Base-by-base conservation (phyloP, 2,113 vertebrate genomes). In the Centropristis striata region DNA sequence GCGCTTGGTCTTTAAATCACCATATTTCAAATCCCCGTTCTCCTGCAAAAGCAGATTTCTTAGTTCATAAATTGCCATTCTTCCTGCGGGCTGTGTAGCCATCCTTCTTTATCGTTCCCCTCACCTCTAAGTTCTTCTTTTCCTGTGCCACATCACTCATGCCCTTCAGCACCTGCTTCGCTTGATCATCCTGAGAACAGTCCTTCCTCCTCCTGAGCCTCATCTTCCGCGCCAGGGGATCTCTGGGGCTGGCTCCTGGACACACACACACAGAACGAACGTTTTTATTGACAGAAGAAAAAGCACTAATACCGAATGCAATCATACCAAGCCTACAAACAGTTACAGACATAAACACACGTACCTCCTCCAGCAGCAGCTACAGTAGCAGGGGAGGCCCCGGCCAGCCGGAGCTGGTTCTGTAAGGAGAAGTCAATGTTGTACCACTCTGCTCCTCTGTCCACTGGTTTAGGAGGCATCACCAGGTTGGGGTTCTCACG, bases 401-500 rank as follows among this genome's bases (percentile, higher is more conserved):
- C 98, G 0, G 98, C 98, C 88, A 98, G 93, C 18, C 97, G 96
- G 28, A 99, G 95, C 90, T 99, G 98, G 93, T 99, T 99, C 91
- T 97, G 98, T 64, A 99, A 93, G 1, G 98, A 99, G 94, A 99
- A 99, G 93, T 99, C 98, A 0, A 99, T 99, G 94, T 99, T 99
- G 97, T 99, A 99, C 95, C 95, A 99, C 92, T 99, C 98, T 0
- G 98, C 95, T 0, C 92, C 89, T 1, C 81, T 90, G 94, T 99
- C 98, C 0, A 94, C 91, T 0, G 98, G 98, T 84, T 99, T 99
- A 0, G 98, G 98, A 0, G 98, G 98, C 98, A 99, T 99, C 90
- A 99, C 97, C 66, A 99, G 92, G 90, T 85, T 99, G 70, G 98
- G 98, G 90, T 99, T 99, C 89, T 99, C 98, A 0, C 98, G 95